These are phyloP conservation scores for Ciconia stormi DNA, from an alignment of 2,113 vertebrate genomes.

Conservation along the genomic window DNA sequence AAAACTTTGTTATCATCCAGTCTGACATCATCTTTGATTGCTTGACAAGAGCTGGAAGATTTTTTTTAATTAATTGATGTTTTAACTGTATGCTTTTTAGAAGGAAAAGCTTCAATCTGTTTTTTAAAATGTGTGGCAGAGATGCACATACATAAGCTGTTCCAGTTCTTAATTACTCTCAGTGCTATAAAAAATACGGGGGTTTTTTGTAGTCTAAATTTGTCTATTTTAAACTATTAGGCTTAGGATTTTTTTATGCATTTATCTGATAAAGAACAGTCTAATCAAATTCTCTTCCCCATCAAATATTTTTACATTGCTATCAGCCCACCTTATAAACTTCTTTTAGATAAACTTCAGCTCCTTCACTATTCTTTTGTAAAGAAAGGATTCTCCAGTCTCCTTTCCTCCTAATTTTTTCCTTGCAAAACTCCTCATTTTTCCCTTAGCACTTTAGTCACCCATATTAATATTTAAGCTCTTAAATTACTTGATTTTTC, in stretches of 20 bases:
- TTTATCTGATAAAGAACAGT: not conserved
- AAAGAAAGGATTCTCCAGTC: not conserved
- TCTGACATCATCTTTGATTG: not conserved
- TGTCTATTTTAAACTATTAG: not conserved
- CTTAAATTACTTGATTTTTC: not conserved
- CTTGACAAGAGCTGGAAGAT: not conserved
- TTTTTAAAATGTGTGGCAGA: slow-evolving; percentile 18
- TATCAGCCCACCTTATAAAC: not conserved
- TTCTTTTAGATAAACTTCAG: not conserved
- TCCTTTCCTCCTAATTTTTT: not conserved
- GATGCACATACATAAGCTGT: not conserved
- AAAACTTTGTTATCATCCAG: not conserved
- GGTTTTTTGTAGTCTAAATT: not conserved
- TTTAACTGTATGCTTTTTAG: not conserved
- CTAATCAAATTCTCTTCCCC: not conserved
- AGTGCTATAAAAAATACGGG: not conserved
- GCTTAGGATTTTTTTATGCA: not conserved
- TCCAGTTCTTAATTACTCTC: slow-evolving; percentile 21
- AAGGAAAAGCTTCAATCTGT: slow-evolving; percentile 3
- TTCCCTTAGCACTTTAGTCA: not conserved
- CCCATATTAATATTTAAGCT: not conserved
- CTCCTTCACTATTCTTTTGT: not conserved
- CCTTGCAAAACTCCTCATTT: not conserved
- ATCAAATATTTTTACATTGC: not conserved
- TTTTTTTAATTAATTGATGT: not conserved